phyloP scores from a whole-genome alignment of 2,888 invertebrate species.

The Amorpha juglandis region DNA sequence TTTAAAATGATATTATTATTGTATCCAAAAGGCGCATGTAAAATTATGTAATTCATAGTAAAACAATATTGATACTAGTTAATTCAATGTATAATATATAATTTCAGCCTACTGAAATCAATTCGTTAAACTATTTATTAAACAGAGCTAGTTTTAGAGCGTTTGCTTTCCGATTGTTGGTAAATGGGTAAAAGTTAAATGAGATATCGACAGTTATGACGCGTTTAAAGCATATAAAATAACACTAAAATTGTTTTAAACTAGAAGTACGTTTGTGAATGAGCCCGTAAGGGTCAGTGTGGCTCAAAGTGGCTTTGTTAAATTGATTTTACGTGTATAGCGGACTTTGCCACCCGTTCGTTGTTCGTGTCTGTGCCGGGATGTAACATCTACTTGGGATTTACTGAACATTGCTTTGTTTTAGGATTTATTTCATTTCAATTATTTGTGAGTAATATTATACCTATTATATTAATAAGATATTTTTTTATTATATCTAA shows the following conservation, averaged over 20 bases:
- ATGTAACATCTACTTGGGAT: slow-evolving; percentile 60
- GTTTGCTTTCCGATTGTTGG: slow-evolving; percentile 2
- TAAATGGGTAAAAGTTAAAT: neutral
- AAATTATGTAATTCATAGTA: neutral
- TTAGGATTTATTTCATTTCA: slow-evolving; percentile 38
- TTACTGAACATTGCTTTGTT: slow-evolving; percentile 56
- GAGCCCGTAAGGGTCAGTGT: slow-evolving; percentile 67
- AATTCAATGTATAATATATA: neutral
- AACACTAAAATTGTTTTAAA: slow-evolving; percentile 23
- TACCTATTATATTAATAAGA: neutral
- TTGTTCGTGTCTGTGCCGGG: slow-evolving; percentile 52
- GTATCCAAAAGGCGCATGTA: neutral
- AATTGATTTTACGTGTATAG: slow-evolving; percentile 83
- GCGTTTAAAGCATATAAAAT: slow-evolving; percentile 14
- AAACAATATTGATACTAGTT: neutral
- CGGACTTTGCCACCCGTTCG: slow-evolving; percentile 63
- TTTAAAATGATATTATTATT: too few species aligned
- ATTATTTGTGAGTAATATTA: slow-evolving; percentile 16
- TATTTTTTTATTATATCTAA: neutral
- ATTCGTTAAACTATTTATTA: neutral
- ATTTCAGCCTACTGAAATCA: slow-evolving; percentile 1
- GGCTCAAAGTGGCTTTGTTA: slow-evolving; percentile 77
- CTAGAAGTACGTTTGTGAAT: slow-evolving; percentile 53
- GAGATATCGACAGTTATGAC: slow-evolving; percentile 7
- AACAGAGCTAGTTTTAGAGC: neutral